Base-by-base conservation (phyloP, 64 coral and sea anemone genomes). In the Montipora efflorescens region DNA sequence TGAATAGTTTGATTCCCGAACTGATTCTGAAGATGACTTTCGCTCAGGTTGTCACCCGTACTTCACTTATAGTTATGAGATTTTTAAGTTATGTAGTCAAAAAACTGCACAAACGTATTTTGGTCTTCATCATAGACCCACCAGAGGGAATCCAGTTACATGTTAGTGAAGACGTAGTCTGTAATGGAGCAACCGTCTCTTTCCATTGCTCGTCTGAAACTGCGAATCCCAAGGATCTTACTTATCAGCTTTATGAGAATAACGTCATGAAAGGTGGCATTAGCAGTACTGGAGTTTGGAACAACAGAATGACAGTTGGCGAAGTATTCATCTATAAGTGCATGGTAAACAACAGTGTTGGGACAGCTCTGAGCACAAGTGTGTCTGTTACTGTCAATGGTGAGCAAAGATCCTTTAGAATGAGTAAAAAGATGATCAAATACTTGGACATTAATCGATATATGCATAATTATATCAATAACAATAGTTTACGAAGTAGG, bases 331-430 rank as follows among this genome's bases (percentile, higher is more conserved):
- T 25, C 51, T 81, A 59, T n/a, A 61, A 59, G 43, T 81, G 79
- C 21, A 55, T 14, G 79, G 79, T 55, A 1, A 59, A 58, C 19
- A 81, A 81, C 79, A 13, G 2, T 81, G 0, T 28, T 22, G 79
- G 79, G 23, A 25, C 79, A 59, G 51, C 9, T 25, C 0, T 25
- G 2, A 81, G 79, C 47, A 6, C 22, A 23, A 61, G 2, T 12
- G 79, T 81, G 20, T 58, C 52, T 81, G 52, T 81, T 4, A 81
- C 51, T 58, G 79, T 81, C 0, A 81, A 81, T 81, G 79, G 79
- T 81, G 36, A 81, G 10, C 47, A 47, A 15, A 12, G 8, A 12
- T 64, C 13, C 53, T 57, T 7, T 57, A 10, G 10, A 57, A 57
- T 7, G 10, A 5, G 6, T 57, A 0, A 5, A 57, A 10, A 5